Conservation (phyloP, 2,888 invertebrate species). For the Drosophila histrio region DNA sequence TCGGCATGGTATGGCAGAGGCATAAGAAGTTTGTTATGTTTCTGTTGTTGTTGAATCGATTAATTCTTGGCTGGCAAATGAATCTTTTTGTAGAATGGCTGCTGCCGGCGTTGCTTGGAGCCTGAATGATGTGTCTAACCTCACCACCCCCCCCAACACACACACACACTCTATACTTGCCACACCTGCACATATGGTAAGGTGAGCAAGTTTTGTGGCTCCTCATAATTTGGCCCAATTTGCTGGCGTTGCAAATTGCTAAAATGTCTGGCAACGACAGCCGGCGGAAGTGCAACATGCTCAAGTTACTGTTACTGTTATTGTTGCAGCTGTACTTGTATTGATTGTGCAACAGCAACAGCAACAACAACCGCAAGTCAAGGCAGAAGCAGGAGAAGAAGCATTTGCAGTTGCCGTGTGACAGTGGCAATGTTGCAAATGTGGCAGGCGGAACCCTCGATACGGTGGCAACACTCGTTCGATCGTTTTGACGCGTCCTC, state of each 20-base stretch:
- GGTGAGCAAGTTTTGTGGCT: slow-evolving; percentile 31
- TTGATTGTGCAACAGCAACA: slow-evolving; percentile 48
- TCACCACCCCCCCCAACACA: neutral
- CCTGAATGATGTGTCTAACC: neutral
- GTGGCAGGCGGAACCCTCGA: slow-evolving; percentile 25
- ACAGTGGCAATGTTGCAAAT: neutral
- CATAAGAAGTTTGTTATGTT: slow-evolving; percentile 3
- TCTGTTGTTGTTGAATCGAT: slow-evolving; percentile 13
- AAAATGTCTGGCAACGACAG: slow-evolving; percentile 73
- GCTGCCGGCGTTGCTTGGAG: neutral
- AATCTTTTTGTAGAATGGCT: slow-evolving; percentile 15
- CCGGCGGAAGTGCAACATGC: slow-evolving; percentile 77
- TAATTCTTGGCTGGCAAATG: slow-evolving; percentile 22
- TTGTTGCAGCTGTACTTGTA: slow-evolving; percentile 25
- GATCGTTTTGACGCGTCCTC: slow-evolving; percentile 78
- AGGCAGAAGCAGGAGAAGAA: neutral
- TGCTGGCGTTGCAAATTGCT: slow-evolving; percentile 76
- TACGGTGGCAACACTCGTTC: slow-evolving; percentile 54
- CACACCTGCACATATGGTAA: slow-evolving; percentile 14
- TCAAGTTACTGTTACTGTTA: slow-evolving; percentile 61
- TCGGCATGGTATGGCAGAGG: slow-evolving; percentile 24
- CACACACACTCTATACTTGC: slow-evolving; percentile 15
- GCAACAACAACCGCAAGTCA: slow-evolving; percentile 3
- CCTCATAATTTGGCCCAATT: slow-evolving; percentile 79
- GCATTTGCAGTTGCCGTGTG: neutral